Base-by-base conservation (phyloP, 2,888 invertebrate genomes). In the Isotomurus palustris region DNA sequence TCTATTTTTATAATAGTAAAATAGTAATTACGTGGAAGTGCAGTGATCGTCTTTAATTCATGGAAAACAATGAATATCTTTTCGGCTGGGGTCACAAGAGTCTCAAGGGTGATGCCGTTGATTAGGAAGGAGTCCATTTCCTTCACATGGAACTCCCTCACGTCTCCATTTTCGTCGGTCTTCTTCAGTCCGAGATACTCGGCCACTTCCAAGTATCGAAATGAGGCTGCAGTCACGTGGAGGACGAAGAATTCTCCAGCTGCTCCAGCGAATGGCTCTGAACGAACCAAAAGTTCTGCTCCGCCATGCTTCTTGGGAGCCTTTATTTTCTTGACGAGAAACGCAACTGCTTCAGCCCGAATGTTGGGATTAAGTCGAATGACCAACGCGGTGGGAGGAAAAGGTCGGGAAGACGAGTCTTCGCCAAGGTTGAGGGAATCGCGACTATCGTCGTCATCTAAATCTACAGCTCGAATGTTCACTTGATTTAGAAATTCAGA, bases 41-140 rank as follows among this genome's bases (percentile, higher is more conserved):
- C 45, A 5, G 25, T 14, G 2, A 62, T 22, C 17, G 48, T 28
- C 17, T 29, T 21, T 1, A 62, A 27, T 25, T 62, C 61, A 17
- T 58, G 47, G n/a, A 58, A n/a, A 5, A 62, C 58, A 1, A 49
- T 49, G n/a, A 62, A 51, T 53, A 58, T 52, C 27, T 62, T 62
- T 19, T 62, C 61, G 4, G 61, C 58, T 6, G 61, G 48, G 14
- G 29, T 55, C 2, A 49, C 19, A 3, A 49, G n/a, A 6, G 29
- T 32, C 8, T 49, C 48, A 6, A 49, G 35, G 1, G 52, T 32
- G 3, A 62, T 52, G 2, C 35, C 40, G 3, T 58, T 52, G 36
- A 45, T 41, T 12, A 62, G 32, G 41, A 62, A 62, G 21, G 22
- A n/a, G 10, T 28, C 21, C n/a, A 62, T 1, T 2, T 62, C 61